phyloP scores from a whole-genome alignment of 2,888 invertebrate genomes.

The Globia sparganii region DNA sequence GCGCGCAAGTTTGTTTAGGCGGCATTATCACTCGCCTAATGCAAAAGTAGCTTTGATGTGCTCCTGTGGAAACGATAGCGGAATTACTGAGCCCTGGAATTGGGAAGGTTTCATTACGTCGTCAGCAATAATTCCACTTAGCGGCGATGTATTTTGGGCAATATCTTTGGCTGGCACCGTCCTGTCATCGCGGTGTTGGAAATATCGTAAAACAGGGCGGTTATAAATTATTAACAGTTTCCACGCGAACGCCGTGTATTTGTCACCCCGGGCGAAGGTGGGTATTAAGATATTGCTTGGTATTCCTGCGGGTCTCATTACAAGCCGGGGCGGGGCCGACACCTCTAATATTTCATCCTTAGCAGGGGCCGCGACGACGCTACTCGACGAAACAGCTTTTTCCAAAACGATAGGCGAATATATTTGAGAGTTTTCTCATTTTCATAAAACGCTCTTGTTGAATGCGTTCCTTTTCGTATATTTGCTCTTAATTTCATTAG shows the following conservation, averaged over 20 bases:
- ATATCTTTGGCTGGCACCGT: conserved; percentile 75
- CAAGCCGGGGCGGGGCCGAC: conserved; percentile 81
- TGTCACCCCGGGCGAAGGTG: conserved; percentile 86
- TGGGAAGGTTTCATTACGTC: conserved; percentile 72
- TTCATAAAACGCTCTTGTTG: conserved; percentile 77
- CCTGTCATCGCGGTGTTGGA: conserved; percentile 82
- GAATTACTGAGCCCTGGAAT: conserved; percentile 75
- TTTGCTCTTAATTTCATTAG: conserved; percentile 86
- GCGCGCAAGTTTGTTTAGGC: conserved; percentile 73
- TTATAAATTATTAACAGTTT: conserved; percentile 89
- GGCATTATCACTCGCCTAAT: conserved; percentile 73
- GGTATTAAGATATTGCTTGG: conserved; percentile 90
- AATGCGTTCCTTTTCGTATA: conserved; percentile 69
- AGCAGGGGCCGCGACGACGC: conserved; percentile 73
- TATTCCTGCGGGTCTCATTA: conserved; percentile 89
- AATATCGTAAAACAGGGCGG: conserved; percentile 82
- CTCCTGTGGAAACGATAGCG: conserved; percentile 66
- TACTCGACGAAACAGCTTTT: conserved; percentile 73
- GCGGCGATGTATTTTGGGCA: conserved; percentile 71
- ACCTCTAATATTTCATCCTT: conserved; percentile 87
- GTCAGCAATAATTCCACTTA: conserved; percentile 83
- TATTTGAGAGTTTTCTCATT: conserved; percentile 75
- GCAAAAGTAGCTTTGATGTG: conserved; percentile 79
- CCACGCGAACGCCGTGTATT: conserved; percentile 85
- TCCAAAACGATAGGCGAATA: conserved; percentile 74